Evolutionary conservation across 2,113 vertebrate genomes (phyloP).

Genomic region (Sphaerodactylus townsendi): DNA sequence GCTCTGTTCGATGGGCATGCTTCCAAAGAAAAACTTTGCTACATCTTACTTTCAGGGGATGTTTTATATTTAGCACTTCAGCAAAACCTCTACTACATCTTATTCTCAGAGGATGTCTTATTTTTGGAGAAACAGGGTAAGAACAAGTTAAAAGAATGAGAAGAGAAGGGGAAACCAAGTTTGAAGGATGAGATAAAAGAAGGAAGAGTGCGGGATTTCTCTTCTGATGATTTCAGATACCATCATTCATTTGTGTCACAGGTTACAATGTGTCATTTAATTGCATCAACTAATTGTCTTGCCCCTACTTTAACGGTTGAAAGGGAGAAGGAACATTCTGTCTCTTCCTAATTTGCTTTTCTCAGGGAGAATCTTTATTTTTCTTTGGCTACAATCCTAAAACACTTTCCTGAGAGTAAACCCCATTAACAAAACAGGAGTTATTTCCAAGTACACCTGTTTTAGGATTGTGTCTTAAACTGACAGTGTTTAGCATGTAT

Average conservation of each 20-base stretch:
- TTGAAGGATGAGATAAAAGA: not conserved
- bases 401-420: too few relatives aligned
- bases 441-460: too few relatives aligned
- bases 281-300: conserved; percentile 3
- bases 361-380: not conserved
- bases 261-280: conserved; percentile 16
- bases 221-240: not conserved
- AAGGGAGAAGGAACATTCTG: conserved; percentile 18
- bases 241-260: conserved; percentile 4
- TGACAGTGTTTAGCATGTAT: not conserved
- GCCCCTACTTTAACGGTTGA: conserved; percentile 5
- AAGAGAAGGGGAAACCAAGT: not conserved
- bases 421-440: too few relatives aligned
- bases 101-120: too few relatives aligned
- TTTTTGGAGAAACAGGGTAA: too few relatives aligned
- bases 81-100: too few relatives aligned
- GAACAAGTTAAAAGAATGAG: not conserved
- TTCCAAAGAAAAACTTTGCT: too few relatives aligned
- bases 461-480: not conserved
- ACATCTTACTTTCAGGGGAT: too few relatives aligned
- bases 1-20: too few relatives aligned
- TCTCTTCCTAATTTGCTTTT: not conserved
- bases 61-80: too few relatives aligned
- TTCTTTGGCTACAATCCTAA: not conserved
- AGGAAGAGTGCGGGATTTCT: not conserved